Conservation (phyloP, 1,140 invertebrate species). For the Portunus trituberculatus region DNA sequence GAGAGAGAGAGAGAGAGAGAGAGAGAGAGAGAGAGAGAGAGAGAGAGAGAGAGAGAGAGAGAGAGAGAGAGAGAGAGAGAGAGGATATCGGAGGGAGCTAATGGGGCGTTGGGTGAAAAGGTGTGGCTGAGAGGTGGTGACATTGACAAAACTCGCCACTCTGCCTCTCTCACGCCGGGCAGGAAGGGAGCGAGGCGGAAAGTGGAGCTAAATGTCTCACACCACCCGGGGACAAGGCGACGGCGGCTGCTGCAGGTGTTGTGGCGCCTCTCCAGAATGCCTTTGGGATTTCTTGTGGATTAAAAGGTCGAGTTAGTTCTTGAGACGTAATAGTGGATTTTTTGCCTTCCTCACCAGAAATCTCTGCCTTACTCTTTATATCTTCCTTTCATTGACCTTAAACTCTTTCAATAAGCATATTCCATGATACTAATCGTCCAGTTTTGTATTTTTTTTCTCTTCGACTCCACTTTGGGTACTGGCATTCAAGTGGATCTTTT, state of each 20-base stretch:
- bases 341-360: too few species aligned
- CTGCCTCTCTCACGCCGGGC: not conserved
- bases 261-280: too few species aligned
- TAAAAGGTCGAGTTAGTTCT: too few species aligned
- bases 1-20: not conserved
- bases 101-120: not conserved
- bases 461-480: too few species aligned
- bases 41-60: constrained; percentile 20
- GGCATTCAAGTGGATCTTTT: too few species aligned
- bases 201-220: not conserved
- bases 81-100: not conserved
- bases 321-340: too few species aligned
- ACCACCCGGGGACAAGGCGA: not conserved
- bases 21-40: constrained; percentile 15
- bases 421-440: too few species aligned
- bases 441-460: too few species aligned
- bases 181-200: not conserved
- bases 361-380: too few species aligned
- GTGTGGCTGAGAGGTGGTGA: constrained; percentile 2
- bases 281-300: too few species aligned
- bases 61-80: not conserved
- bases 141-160: constrained; percentile 20
- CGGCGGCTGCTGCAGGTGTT: not conserved
- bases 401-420: too few species aligned
- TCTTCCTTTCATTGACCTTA: too few species aligned